These are phyloP conservation scores for Muraenolepis orangiensis DNA, from an alignment of 2,797 vertebrate species.

Conservation along the genomic window DNA sequence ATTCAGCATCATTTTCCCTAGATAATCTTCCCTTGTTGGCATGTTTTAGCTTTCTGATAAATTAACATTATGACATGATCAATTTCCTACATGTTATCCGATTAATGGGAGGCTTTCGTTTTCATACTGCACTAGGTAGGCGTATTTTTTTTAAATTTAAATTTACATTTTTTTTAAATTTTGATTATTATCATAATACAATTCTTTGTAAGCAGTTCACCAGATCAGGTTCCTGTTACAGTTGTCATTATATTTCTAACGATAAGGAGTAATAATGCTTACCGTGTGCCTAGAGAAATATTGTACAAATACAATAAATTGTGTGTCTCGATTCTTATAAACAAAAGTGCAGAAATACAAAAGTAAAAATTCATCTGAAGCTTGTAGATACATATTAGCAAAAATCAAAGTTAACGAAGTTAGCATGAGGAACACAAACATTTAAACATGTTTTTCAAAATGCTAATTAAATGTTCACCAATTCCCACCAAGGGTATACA, in stretches of 20 bases:
- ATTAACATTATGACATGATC: not conserved
- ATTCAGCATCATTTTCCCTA: too few relatives aligned
- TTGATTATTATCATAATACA: not conserved
- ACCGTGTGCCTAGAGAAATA: not conserved
- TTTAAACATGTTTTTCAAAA: slow-evolving; percentile 11
- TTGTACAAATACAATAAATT: not conserved
- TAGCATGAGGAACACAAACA: slow-evolving; percentile 22
- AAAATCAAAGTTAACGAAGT: slow-evolving; percentile 2
- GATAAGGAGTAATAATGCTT: not conserved
- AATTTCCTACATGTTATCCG: not conserved
- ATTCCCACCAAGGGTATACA: slow-evolving; percentile 35
- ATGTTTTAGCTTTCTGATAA: not conserved
- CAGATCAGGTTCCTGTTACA: not conserved
- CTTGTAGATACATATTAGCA: slow-evolving; percentile 26
- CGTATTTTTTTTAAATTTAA: not conserved
- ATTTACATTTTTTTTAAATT: not conserved
- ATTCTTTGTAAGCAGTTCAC: not conserved
- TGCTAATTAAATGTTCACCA: slow-evolving; percentile 5
- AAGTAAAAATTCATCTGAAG: slow-evolving; percentile 23
- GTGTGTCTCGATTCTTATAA: not conserved
- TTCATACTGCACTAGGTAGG: not conserved
- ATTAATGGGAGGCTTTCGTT: not conserved
- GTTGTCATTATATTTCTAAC: not conserved
- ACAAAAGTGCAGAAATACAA: slow-evolving; percentile 30
- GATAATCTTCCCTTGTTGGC: too few relatives aligned